These are phyloP conservation scores for Cremastinae sp. DNA, from an alignment of 2,888 invertebrate species.

Conservation along the genomic window DNA sequence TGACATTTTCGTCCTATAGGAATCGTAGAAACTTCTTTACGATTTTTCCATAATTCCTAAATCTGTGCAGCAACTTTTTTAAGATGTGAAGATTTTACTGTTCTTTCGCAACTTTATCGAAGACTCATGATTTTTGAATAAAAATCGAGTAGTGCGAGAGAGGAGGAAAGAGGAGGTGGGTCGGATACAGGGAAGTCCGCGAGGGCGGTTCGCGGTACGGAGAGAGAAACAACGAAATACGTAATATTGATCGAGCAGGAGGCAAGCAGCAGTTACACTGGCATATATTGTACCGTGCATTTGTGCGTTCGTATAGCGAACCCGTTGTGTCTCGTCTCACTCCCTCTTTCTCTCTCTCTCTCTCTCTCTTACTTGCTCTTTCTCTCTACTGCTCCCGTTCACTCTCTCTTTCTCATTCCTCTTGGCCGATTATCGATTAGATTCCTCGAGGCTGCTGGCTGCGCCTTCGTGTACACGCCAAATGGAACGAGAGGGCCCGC, in stretches of 20 bases:
- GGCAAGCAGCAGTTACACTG: slow-evolving; percentile 51
- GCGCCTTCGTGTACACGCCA: slow-evolving; percentile 51
- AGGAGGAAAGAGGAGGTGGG: slow-evolving; percentile 35
- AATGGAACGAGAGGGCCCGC: slow-evolving; percentile 60
- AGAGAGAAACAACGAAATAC: slow-evolving; percentile 56
- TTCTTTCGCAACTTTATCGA: too few species aligned
- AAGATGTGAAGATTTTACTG: too few species aligned
- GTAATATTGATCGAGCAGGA: slow-evolving; percentile 52
- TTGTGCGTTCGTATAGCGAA: slow-evolving; percentile 32
- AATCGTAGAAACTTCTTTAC: too few species aligned
- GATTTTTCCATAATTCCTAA: too few species aligned
- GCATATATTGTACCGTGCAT: slow-evolving; percentile 52
- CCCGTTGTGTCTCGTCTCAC: slow-evolving; percentile 5
- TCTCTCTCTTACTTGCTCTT: slow-evolving; percentile 33
- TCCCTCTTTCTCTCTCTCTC: slow-evolving; percentile 47
- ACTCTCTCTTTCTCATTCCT: slow-evolving; percentile 37
- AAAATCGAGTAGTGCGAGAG: not conserved
- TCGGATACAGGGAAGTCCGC: slow-evolving; percentile 29
- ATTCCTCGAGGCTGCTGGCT: slow-evolving; percentile 50
- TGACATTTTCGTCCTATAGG: too few species aligned
- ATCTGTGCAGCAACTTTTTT: too few species aligned
- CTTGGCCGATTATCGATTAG: slow-evolving; percentile 56
- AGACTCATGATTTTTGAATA: too few species aligned
- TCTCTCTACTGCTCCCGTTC: slow-evolving; percentile 27
- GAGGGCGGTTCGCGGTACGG: slow-evolving; percentile 30